Conservation (phyloP, 2,888 invertebrate species). For the Macroteleia sp. region DNA sequence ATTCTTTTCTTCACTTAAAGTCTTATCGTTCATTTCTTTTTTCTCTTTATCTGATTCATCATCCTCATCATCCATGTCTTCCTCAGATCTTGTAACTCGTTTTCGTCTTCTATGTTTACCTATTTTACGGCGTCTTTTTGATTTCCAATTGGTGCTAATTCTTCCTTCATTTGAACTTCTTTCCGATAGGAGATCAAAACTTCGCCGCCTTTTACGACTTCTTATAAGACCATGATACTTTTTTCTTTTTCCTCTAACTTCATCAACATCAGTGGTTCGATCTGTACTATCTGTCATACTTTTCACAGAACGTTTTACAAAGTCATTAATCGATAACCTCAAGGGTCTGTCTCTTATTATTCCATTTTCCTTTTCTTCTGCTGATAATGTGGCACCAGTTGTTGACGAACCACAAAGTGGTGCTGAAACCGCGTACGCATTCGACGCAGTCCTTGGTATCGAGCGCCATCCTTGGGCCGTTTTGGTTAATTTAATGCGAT, state of each 20-base stretch:
- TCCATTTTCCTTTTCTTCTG: conserved; percentile 71
- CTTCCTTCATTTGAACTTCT: conserved; percentile 41
- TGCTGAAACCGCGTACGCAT: conserved; percentile 70
- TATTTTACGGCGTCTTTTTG: conserved; percentile 64
- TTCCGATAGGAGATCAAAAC: conserved; percentile 61
- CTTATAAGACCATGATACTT: conserved; percentile 67
- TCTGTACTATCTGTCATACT: conserved; percentile 70
- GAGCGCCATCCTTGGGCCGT: conserved; percentile 93
- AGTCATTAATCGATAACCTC: conserved; percentile 45
- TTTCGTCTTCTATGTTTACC: conserved; percentile 44
- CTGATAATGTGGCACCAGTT: conserved; percentile 73
- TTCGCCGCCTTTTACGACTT: conserved; percentile 73
- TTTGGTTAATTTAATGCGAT: conserved; percentile 92
- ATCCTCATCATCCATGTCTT: conserved; percentile 61
- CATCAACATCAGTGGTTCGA: conserved; percentile 19
- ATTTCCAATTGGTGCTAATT: conserved; percentile 64
- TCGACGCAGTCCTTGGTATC: conserved; percentile 90
- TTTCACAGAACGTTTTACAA: conserved; percentile 56
- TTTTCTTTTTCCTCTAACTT: conserved; percentile 56
- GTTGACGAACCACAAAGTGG: conserved; percentile 37
- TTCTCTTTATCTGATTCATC: conserved; percentile 45
- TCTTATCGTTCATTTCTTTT: conserved; percentile 35
- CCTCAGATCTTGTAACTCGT: conserved; percentile 62
- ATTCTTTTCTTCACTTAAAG: conserved; percentile 9
- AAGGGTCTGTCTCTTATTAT: conserved; percentile 64